phyloP scores from a whole-genome alignment of 2,113 vertebrate species.

The Microtus pennsylvanicus region DNA sequence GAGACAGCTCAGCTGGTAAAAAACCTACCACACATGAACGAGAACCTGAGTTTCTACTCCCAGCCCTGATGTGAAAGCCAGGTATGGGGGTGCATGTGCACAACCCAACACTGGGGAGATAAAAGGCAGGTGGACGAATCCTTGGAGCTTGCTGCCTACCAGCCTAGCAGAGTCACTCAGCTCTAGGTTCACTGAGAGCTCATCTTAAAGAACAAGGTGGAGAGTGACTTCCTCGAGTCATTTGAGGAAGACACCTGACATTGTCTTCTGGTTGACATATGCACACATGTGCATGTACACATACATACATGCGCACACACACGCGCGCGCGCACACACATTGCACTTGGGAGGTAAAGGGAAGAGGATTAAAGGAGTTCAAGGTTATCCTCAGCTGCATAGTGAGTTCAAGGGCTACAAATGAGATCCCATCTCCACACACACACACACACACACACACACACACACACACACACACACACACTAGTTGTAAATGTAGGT shows the following conservation, averaged over 20 bases:
- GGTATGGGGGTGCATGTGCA: too few relatives aligned
- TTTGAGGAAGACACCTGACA: background rate
- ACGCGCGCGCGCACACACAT: too few relatives aligned
- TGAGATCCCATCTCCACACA: background rate
- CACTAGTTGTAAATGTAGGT: background rate
- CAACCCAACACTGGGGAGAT: background rate
- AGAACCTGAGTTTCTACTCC: background rate
- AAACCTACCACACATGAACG: background rate
- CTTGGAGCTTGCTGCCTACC: background rate
- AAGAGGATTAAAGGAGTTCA: background rate
- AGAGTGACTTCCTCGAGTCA: background rate
- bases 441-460: background rate
- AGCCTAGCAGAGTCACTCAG: background rate
- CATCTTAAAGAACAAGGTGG: background rate
- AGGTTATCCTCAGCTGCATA: background rate
- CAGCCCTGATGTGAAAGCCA: background rate
- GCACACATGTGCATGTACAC: background rate
- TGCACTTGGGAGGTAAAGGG: background rate
- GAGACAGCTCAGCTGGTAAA: background rate
- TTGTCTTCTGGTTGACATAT: background rate
- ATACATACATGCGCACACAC: background rate
- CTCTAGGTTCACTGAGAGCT: background rate
- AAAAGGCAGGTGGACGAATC: background rate
- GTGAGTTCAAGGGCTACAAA: background rate
- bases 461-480: background rate